These are phyloP conservation scores for Anarhynchus alexandrinus DNA, from an alignment of 2,113 vertebrate species.

Conservation along the genomic window DNA sequence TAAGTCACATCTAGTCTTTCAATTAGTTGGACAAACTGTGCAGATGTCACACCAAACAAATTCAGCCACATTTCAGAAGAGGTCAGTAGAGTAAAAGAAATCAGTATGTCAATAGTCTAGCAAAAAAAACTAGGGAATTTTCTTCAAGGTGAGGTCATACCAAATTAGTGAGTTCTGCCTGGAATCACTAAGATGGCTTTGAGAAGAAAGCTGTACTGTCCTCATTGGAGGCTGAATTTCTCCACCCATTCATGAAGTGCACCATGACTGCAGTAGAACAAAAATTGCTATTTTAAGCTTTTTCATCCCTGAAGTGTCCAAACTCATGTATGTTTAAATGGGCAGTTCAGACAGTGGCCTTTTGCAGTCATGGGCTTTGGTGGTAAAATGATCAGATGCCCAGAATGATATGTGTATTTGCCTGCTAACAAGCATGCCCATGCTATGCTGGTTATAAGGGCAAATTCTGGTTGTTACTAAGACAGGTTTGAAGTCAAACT, in stretches of 20 bases:
- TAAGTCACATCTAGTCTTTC: conserved; percentile 32
- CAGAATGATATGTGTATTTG: accelerated
- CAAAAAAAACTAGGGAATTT: not conserved
- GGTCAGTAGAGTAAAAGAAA: conserved; percentile 50
- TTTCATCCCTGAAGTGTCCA: not conserved
- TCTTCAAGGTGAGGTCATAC: not conserved
- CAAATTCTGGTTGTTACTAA: not conserved
- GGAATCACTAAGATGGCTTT: not conserved
- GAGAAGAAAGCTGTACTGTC: not conserved
- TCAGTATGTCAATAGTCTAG: not conserved
- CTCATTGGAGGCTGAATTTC: not conserved
- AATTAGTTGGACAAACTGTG: conserved; percentile 28
- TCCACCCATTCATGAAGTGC: not conserved
- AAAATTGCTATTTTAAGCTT: not conserved
- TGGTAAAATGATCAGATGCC: accelerated
- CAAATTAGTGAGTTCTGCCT: not conserved
- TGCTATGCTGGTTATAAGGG: not conserved
- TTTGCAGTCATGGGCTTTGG: not conserved
- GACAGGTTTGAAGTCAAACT: not conserved
- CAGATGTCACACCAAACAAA: not conserved
- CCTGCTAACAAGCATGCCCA: not conserved
- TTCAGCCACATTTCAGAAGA: conserved; percentile 48
- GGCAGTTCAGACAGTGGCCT: not conserved
- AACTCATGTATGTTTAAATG: accelerated
- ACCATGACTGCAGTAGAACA: not conserved